Evolutionary conservation across 2,797 vertebrate species (phyloP).

Genomic region (Muscicapa comitata): DNA sequence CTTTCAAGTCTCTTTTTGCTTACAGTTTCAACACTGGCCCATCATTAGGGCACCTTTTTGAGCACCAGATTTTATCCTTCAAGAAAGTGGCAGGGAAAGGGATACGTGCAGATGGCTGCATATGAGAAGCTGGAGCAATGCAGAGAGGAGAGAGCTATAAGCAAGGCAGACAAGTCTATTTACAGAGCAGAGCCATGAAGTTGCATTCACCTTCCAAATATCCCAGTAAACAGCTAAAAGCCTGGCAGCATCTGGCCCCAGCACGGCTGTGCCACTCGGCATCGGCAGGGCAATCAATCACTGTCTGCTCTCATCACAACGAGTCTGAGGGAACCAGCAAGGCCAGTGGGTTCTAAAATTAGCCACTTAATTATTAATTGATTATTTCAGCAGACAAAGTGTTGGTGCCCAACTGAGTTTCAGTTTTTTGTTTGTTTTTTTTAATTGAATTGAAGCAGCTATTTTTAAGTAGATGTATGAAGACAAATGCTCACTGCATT

Average conservation of each 20-base stretch:
- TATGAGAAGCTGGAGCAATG: not conserved
- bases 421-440: not conserved
- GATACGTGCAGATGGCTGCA: not conserved
- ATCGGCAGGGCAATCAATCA: slow-evolving; percentile 40
- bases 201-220: slow-evolving; percentile 10
- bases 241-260: slow-evolving; percentile 13
- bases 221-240: not conserved
- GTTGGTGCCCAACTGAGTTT: not conserved
- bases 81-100: not conserved
- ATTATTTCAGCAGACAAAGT: slow-evolving; percentile 50
- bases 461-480: slow-evolving; percentile 53
- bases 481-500: slow-evolving; percentile 23
- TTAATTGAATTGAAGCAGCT: not conserved
- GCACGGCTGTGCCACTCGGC: not conserved
- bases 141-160: not conserved
- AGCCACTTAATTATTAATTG: slow-evolving; percentile 70
- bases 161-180: not conserved
- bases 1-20: slow-evolving; percentile 29
- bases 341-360: slow-evolving; percentile 55
- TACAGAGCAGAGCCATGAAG: not conserved
- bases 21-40: not conserved
- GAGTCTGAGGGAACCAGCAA: not conserved
- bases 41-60: not conserved
- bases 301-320: slow-evolving; percentile 38
- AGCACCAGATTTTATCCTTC: not conserved